Base-by-base conservation (phyloP, 1,140 invertebrate genomes). In the Myzus persicae region DNA sequence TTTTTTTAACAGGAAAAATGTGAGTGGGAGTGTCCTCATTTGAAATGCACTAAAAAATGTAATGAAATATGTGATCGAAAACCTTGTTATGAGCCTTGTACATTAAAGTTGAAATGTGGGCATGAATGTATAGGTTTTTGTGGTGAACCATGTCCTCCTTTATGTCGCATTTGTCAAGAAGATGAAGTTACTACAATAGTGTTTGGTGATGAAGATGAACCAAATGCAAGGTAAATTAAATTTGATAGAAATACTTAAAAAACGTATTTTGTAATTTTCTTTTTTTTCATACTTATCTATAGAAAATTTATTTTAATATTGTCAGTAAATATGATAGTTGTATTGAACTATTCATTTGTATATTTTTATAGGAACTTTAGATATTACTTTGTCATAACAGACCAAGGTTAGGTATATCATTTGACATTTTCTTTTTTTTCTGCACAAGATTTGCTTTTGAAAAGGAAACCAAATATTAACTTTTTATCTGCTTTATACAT, bases 111-210 rank as follows among this genome's bases (percentile, higher is more conserved):
- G 46, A 93, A 94, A 31, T 97, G 97, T 95, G 95, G 95, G 0
- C 97, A 97, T 95, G 93, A 94, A 8, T 97, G 97, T 95, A 95
- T 96, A 94, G 97, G 97, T 40, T 96, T 97, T 90, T 97, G 97
- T 95, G 97, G 97, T 31, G 97, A 97, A 94, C 95, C 95, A 94
- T 96, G 96, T 95, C 96, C 95, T 95, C 95, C 95, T 91, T 94
- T 96, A 40, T 96, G 96, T 94, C 94, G 95, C 9, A 90, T 95
- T 87, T 96, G 96, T 94, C 90, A 95, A 89, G 94, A 95, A 36
- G 95, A 95, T 1, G 90, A 95, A 90, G 95, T 96, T 95, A 94
- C 95, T 42, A 95, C 95, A 38, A 95, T 96, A 81, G 96, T 97
- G 93, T 95, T 97, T 94, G 96, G 96, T 18, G 95, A 95, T 94